These are phyloP conservation scores for Hipposideros larvatus DNA, from an alignment of 2,797 vertebrate genomes.

Conservation along the genomic window DNA sequence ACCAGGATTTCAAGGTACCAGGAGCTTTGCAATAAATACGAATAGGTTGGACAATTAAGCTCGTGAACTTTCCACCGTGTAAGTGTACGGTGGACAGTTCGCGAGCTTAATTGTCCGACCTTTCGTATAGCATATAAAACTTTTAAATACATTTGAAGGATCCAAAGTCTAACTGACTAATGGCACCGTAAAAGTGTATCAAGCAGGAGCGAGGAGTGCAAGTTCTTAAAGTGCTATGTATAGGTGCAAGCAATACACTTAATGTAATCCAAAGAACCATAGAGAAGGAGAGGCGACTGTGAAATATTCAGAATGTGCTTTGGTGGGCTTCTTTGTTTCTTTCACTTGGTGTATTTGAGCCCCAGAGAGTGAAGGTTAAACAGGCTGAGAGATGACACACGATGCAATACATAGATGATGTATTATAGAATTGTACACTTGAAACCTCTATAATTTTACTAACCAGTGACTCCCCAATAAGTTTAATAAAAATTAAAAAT, in stretches of 20 bases:
- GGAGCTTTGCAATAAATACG: conserved; percentile 20
- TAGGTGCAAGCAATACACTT: not conserved
- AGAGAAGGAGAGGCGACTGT: not conserved
- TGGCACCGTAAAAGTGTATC: not conserved
- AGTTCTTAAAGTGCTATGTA: not conserved
- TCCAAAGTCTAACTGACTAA: not conserved
- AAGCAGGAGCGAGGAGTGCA: not conserved
- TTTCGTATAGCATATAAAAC: not conserved
- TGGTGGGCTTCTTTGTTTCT: not conserved
- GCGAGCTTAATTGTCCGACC: too few species aligned
- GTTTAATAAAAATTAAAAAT: too few species aligned
- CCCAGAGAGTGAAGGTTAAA: not conserved
- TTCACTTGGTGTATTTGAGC: not conserved
- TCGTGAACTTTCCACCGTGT: too few species aligned
- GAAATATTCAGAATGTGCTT: not conserved
- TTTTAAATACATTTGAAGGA: not conserved
- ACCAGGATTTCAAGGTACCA: not conserved
- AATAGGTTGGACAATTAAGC: too few species aligned
- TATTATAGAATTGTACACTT: too few species aligned
- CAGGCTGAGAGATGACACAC: too few species aligned
- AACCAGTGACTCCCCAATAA: too few species aligned
- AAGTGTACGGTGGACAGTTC: too few species aligned
- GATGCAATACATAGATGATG: too few species aligned
- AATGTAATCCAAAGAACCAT: not conserved
- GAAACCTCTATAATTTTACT: too few species aligned